Base-by-base conservation (phyloP, 2,888 invertebrate species). In the Synergus japonicus region DNA sequence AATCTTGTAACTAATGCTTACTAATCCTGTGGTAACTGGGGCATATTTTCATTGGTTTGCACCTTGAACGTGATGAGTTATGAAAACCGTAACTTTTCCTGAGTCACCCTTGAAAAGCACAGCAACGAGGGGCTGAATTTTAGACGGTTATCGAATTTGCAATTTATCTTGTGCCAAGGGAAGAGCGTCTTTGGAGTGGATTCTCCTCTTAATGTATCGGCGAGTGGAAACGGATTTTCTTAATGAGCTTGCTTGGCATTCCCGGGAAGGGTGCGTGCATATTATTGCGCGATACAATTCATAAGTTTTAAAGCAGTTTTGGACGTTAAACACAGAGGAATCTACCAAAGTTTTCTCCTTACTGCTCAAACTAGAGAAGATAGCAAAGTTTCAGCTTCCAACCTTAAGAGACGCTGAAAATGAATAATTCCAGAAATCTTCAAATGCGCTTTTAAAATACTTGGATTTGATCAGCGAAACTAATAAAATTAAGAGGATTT, bases 11-110 rank as follows among this genome's bases (percentile, higher is more conserved):
- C 84, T 89, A 90, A 90, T 88, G 88, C 88, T 77, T 81, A 86
- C 85, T 88, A 90, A 91, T 91, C 88, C 89, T 83, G 83, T 86
- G 85, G 87, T 89, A 90, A 91, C 89, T 86, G 85, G 84, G 87
- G 86, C 88, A 88, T 90, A 91, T 90, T 90, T 89, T 85, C 85
- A 88, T 85, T 85, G 85, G 85, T 69, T 82, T 83, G 83, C 83
- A 78, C 78, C 78, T 81, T 81, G 83, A 84, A 81, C 78, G 85
- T 84, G 85, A 84, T 85, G 85, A 87, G 85, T 89, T 89, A 88
- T 87, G 88, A 88, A 88, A 89, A 88, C 87, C 87, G 87, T 89
- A 87, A 89, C 85, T 89, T 87, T 82, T 81, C 79, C 76, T 81
- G 78, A 84, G 76, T 66, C 77, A 78, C 81, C 81, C 81, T 83